Base-by-base conservation (phyloP, 2,113 vertebrate genomes). In the Copsychus sechellarum region DNA sequence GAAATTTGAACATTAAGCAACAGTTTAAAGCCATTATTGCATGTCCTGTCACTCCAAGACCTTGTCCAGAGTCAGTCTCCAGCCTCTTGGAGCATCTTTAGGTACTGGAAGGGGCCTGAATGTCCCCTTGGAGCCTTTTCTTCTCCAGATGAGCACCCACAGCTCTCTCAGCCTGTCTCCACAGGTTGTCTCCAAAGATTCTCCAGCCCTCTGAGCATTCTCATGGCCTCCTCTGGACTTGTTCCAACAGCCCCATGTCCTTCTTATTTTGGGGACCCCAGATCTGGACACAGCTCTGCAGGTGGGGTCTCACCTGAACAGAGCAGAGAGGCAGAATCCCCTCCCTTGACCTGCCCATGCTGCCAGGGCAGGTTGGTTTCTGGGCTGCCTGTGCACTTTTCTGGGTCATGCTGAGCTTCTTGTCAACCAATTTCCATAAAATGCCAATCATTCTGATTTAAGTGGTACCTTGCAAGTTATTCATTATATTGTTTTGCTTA, bases 201-300 rank as follows among this genome's bases (percentile, higher is more conserved):
- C 13, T 60, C n/a, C 69, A 81, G 4, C 11, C n/a, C 28, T 60
- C n/a, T 12, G 53, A 53, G 20, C 9, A 21, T 11, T 45, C 25
- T 6, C 0, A 0, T 53, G 33, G 3, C 19, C 28, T 45, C 33
- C 33, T 74, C 78, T 60, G 69, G 53, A 45, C 9, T 45, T 1
- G 6, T 3, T 47, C 33, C 53, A 53, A 5, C 45, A 38, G 11
- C 9, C 53, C 69, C 38, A n/a, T 1, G 1, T 53, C n/a, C 38
- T 66, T 12, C 12, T 58, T 9, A 3, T 48, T 16, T 1, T 53
- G 56, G 33, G 15, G 16, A 14, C 7, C 13, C 21, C 25, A 57
- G 42, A 31, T 3, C 7, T 48, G 34, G 65, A 22, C 5, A 3
- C 25, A 36, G 34, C 34, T 18, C 31, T 65, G 50, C 31, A 57